Conservation (phyloP, 2,113 vertebrate species). For the Zosterops borbonicus region DNA sequence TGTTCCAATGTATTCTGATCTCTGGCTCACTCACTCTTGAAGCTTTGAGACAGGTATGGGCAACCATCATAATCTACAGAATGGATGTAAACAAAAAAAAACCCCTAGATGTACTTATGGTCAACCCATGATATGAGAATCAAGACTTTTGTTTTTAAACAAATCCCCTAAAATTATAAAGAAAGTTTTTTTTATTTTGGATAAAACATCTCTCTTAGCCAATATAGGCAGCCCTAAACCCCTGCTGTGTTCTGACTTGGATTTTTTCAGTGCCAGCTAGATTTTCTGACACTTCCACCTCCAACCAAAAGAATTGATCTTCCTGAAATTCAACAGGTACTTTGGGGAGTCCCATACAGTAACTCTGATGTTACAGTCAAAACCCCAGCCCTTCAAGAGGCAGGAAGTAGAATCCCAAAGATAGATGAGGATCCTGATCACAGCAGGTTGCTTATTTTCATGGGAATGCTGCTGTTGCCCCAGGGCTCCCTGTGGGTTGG, state of each 20-base stretch:
- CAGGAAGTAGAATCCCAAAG: not conserved
- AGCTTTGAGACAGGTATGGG: not conserved
- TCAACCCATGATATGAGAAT: not conserved
- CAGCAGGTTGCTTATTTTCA: not conserved
- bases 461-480: not conserved
- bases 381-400: not conserved
- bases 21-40: not conserved
- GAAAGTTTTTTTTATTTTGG: not conserved
- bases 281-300: not conserved
- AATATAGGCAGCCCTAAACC: not conserved
- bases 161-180: not conserved
- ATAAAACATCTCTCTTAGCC: not conserved
- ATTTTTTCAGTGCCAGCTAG: not conserved
- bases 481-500: not conserved
- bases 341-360: not conserved
- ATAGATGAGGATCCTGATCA: not conserved
- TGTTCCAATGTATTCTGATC: not conserved
- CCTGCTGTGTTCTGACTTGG: not conserved
- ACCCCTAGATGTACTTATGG: not conserved
- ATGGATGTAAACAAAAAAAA: not conserved
- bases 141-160: not conserved
- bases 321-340: not conserved
- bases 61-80: not conserved
- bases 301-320: not conserved
- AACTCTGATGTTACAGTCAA: not conserved